Percentiles rank a stretch among this genome's conserved stretches.
phyloP scores from a whole-genome alignment of 1,140 invertebrate genomes.

The Ephestia elutella region DNA sequence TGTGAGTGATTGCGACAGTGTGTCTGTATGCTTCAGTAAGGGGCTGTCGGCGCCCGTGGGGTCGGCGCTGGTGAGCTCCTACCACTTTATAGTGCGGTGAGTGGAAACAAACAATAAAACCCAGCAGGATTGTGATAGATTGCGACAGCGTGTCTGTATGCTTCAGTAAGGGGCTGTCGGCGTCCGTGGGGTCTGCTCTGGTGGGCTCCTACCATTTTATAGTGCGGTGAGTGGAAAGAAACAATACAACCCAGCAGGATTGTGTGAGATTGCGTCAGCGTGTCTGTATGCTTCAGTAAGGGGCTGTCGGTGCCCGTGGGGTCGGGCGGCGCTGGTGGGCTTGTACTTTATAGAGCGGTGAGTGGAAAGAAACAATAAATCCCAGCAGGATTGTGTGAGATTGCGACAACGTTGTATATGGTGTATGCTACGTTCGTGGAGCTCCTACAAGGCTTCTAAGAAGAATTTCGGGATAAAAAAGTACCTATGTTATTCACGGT shows the following conservation, averaged over 20 bases:
- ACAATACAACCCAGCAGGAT: conserved; percentile 75
- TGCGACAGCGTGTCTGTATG: conserved; percentile 89
- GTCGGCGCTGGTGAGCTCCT: conserved; percentile 86
- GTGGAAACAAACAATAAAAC: conserved; percentile 51
- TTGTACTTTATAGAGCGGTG: conserved; percentile 86
- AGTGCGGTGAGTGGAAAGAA: conserved; percentile 75
- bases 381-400: no score
- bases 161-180: conserved; percentile 91
- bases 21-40: no score
- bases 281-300: conserved; percentile 90
- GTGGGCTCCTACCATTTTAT: conserved; percentile 90
- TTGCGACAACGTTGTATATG: no score
- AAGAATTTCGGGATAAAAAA: no score
- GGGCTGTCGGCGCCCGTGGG: no score
- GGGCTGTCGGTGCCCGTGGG: conserved; percentile 92
- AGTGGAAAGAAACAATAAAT: conserved; percentile 51
- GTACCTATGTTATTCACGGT: no score
- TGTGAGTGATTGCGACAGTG: no score
- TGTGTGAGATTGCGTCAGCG: conserved; percentile 83
- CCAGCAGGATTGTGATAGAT: conserved; percentile 78
- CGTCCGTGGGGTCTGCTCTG: conserved; percentile 90
- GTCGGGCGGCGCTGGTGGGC: conserved; percentile 86
- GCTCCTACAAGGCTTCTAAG: no score
- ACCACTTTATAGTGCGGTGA: conserved; percentile 85
- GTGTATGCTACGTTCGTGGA: conserved; percentile 6